Base-by-base conservation (phyloP, 2,888 invertebrate genomes). In the Scaptomyza polygonia region DNA sequence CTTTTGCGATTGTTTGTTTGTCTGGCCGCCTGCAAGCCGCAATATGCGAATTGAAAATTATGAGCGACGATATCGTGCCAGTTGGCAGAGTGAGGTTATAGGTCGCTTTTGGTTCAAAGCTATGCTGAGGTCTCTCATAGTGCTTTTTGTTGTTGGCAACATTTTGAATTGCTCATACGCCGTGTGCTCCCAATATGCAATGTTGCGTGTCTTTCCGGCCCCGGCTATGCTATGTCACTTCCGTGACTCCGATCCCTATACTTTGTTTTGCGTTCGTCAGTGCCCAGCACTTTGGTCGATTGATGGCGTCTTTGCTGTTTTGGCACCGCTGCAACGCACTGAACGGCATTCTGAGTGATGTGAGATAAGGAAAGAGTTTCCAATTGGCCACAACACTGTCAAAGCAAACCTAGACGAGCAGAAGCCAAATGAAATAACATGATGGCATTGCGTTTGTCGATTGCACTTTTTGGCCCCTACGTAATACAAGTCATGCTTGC, bases 171-270 rank as follows among this genome's bases (percentile, higher is more conserved):
- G 75, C 71, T 77, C 79, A 84, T 82, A 79, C 79, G 88, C 77
- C 72, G 68, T 82, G 80, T 79, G 86, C 69, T 73, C 86, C 65
- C 86, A 72, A 84, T 88, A 88, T 73, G 80, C 86, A 88, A 77
- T 86, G 86, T 79, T 86, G 83, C 84, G 77, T 83, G 79, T 72
- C 83, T 79, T 82, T 79, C 83, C 73, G 68, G 69, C 51, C 55
- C 49, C 55, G 56, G 44, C 73, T 70, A 48, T 32, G 67, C 56
- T 66, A 69, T 72, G 59, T 27, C 65, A 70, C 67, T 72, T 78
- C 82, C 85, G 61, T 49, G 40, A 39, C 61, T 49, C 39, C 57
- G 42, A 54, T 16, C 16, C 14, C 39, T 39, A 16, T 39, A 39
- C 39, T 39, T 39, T 62, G 29, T 45, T 9, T 62, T 49, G 44